Conservation (phyloP, 2,113 vertebrate genomes). For the Passer montanus region DNA sequence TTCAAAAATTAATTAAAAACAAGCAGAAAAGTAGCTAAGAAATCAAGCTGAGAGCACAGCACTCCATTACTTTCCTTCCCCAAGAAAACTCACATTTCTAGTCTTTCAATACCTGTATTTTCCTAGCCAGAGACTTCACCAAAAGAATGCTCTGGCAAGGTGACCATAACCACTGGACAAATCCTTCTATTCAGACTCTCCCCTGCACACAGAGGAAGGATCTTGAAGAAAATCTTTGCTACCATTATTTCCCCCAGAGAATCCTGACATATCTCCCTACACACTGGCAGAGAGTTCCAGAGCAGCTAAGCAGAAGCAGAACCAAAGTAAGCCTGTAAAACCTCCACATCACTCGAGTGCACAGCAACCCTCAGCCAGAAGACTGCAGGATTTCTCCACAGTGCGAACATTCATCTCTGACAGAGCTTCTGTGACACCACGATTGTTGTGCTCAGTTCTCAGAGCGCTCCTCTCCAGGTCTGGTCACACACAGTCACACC, state of each 20-base stretch:
- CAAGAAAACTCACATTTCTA: neutral
- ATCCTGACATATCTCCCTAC: neutral
- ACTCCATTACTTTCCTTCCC: neutral
- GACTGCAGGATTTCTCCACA: neutral
- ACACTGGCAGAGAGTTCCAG: neutral
- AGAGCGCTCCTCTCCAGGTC: neutral
- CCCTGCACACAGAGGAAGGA: neutral
- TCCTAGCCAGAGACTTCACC: neutral
- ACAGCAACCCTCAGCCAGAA: neutral
- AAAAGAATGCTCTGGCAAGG: neutral
- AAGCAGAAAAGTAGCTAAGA: neutral
- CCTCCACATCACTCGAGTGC: neutral
- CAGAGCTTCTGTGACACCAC: neutral
- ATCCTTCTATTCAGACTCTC: neutral
- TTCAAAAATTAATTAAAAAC: neutral
- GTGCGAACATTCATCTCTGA: neutral
- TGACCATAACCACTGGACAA: neutral
- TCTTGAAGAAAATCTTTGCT: neutral
- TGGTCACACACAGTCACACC: neutral
- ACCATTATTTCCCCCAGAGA: neutral
- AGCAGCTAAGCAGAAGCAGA: neutral
- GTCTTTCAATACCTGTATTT: neutral
- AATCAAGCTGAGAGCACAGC: neutral
- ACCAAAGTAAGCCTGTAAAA: neutral
- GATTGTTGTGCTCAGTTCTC: accelerated